Evolutionary conservation across 2,888 invertebrate genomes (phyloP).

Genomic region (Tribolium freemani): DNA sequence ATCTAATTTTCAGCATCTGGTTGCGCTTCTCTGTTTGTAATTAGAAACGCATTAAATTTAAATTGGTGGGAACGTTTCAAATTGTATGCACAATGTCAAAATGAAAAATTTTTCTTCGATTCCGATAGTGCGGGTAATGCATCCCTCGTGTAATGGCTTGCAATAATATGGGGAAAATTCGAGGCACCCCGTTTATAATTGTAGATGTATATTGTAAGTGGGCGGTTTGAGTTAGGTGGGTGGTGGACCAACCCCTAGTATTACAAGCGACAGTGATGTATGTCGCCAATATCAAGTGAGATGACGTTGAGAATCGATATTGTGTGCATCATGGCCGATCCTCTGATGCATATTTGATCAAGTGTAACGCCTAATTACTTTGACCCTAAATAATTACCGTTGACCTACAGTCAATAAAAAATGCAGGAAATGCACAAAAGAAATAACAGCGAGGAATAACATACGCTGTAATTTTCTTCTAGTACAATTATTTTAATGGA

Average conservation of each 20-base stretch:
- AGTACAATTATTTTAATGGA: slow-evolving; percentile 19
- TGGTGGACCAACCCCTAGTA: slow-evolving; percentile 53
- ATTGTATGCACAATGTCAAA: neutral
- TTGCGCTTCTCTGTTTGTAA: neutral
- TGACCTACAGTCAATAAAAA: neutral
- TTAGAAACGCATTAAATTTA: slow-evolving; percentile 12
- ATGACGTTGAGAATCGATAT: slow-evolving; percentile 61
- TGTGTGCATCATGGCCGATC: slow-evolving; percentile 34
- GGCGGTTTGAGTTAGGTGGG: slow-evolving; percentile 44
- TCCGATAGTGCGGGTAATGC: neutral
- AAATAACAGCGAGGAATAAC: neutral
- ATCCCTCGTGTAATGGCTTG: neutral
- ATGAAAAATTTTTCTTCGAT: neutral
- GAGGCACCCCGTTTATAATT: slow-evolving; percentile 48
- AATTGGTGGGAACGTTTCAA: slow-evolving; percentile 5
- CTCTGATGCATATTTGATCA: slow-evolving; percentile 51
- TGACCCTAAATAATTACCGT: neutral
- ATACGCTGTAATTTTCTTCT: slow-evolving; percentile 20
- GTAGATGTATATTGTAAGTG: slow-evolving; percentile 42
- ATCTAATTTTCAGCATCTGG: slow-evolving; percentile 19
- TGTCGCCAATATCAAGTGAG: slow-evolving; percentile 62
- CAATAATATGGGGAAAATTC: slow-evolving; percentile 29
- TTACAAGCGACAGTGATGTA: slow-evolving; percentile 62
- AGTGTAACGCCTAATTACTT: slow-evolving; percentile 1
- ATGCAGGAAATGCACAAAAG: slow-evolving; percentile 20